These are phyloP conservation scores for Amphipyra tragopoginis DNA, from an alignment of 2,888 invertebrate species.

Conservation along the genomic window DNA sequence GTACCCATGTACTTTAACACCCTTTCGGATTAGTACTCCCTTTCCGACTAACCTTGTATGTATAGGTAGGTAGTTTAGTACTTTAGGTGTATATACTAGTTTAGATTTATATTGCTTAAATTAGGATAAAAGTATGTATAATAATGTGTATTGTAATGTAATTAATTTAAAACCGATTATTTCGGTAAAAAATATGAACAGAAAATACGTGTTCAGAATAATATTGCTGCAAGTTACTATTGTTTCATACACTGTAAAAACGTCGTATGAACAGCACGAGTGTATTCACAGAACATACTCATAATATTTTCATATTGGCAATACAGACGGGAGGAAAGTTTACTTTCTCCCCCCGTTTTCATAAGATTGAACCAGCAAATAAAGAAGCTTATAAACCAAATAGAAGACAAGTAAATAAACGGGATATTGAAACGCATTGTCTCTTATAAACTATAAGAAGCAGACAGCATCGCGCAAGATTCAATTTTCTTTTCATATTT, in stretches of 20 bases:
- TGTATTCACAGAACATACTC: background rate
- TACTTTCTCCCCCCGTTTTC: slow-evolving; percentile 20
- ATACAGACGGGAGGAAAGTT: slow-evolving; percentile 20
- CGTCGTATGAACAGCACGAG: background rate
- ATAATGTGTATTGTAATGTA: too few relatives aligned
- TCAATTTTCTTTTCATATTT: slow-evolving; percentile 59
- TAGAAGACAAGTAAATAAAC: slow-evolving; percentile 46
- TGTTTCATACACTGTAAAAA: slow-evolving; percentile 4
- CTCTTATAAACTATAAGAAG: slow-evolving; percentile 43
- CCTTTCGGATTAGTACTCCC: too few relatives aligned
- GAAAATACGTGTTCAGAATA: too few relatives aligned
- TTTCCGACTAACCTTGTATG: too few relatives aligned
- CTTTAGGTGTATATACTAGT: too few relatives aligned
- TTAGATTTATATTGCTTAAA: too few relatives aligned
- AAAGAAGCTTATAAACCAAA: slow-evolving; percentile 47
- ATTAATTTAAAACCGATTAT: too few relatives aligned
- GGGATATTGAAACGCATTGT: slow-evolving; percentile 48
- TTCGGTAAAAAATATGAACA: too few relatives aligned
- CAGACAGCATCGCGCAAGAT: slow-evolving; percentile 50
- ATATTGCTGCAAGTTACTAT: background rate
- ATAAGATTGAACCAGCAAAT: slow-evolving; percentile 43
- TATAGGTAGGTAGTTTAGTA: too few relatives aligned
- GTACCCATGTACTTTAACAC: too few relatives aligned
- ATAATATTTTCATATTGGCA: slow-evolving; percentile 29
- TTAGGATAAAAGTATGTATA: too few relatives aligned